Evolutionary conservation across 2,113 vertebrate genomes (phyloP).

Genomic region (Pholis gunnellus): DNA sequence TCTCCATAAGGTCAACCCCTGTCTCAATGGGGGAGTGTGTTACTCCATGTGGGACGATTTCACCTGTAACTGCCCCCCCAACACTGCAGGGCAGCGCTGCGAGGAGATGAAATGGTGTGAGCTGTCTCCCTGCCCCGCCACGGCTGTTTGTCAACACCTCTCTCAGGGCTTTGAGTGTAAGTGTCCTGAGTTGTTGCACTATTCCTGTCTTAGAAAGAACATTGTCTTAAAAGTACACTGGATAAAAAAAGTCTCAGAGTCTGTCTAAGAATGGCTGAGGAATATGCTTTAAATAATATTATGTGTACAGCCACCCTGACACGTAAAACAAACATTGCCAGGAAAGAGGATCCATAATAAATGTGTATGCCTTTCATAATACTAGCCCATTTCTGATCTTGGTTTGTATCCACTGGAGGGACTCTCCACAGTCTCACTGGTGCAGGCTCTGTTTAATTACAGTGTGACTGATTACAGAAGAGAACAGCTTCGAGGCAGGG

Average conservation of each 20-base stretch:
- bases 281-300: background rate
- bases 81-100: constrained; percentile 88
- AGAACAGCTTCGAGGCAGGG: constrained; percentile 55
- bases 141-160: constrained; percentile 83
- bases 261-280: background rate
- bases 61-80: constrained; percentile 89
- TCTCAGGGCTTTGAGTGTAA: constrained; percentile 92
- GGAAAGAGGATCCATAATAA: background rate
- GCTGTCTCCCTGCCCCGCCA: constrained; percentile 85
- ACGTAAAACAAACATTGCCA: background rate
- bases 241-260: background rate
- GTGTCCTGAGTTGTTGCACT: constrained; percentile 55
- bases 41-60: constrained; percentile 92
- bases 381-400: background rate
- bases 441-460: constrained; percentile 62
- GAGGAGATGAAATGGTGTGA: constrained; percentile 91
- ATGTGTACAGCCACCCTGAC: background rate
- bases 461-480: constrained; percentile 58
- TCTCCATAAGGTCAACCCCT: constrained; percentile 85
- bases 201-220: background rate
- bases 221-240: constrained; percentile 1
- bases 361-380: background rate
- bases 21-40: constrained; percentile 90
- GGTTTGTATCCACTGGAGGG: constrained; percentile 10
- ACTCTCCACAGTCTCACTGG: background rate